phyloP scores from a whole-genome alignment of 2,113 vertebrate genomes.

The Neopipo cinnamomea region DNA sequence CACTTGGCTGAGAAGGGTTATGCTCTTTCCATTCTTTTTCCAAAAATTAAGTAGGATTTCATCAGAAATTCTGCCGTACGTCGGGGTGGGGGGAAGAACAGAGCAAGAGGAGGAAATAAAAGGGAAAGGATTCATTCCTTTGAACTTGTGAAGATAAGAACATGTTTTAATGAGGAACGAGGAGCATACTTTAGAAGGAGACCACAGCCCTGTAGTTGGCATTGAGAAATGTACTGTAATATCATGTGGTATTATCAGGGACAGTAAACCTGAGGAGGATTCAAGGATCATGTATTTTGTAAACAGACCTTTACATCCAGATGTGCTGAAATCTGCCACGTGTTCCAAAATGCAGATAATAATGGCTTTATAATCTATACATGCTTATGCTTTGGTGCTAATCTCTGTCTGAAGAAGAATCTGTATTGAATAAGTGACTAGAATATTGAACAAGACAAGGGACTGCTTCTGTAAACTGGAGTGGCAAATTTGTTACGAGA shows the following conservation, averaged over 20 bases:
- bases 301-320: not conserved
- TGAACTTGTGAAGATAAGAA: conserved; percentile 6
- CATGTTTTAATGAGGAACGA: conserved; percentile 4
- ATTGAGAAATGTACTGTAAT: not conserved
- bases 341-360: not conserved
- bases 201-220: not conserved
- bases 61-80: not conserved
- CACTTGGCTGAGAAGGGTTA: not conserved
- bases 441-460: not conserved
- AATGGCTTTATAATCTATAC: not conserved
- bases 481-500: not conserved
- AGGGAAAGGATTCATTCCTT: not conserved
- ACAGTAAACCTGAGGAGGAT: not conserved
- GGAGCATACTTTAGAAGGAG: not conserved
- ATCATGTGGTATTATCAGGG: not conserved
- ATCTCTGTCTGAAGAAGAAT: not conserved
- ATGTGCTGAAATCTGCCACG: not conserved
- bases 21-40: not conserved
- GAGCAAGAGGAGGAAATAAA: not conserved
- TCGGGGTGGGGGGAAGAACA: not conserved
- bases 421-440: not conserved
- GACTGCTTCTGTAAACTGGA: not conserved
- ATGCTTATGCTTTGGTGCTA: not conserved
- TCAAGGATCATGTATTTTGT: not conserved
- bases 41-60: not conserved